Percentiles rank a stretch among this genome's conserved stretches.
Evolutionary conservation across 2,797 vertebrate species (phyloP).

Genomic region (Fundulus diaphanus): DNA sequence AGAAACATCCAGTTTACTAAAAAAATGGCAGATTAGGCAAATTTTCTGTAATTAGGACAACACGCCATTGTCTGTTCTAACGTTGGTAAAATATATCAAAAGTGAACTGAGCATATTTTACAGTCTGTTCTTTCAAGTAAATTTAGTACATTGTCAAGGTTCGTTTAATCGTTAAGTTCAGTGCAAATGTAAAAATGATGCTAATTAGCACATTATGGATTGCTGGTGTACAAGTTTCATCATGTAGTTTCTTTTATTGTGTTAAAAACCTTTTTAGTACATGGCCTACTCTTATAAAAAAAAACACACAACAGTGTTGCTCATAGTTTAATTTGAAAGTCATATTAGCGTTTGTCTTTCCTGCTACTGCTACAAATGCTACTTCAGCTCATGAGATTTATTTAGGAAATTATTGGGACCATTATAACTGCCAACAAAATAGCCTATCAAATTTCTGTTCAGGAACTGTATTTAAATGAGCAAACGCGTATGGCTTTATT

Average conservation of each 20-base stretch:
- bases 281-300: not conserved
- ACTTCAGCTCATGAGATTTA: not conserved
- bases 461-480: too few relatives aligned
- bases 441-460: not conserved
- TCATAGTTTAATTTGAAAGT: not conserved
- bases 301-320: not conserved
- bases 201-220: not conserved
- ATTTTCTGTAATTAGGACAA: not conserved
- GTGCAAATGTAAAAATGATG: not conserved
- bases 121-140: not conserved
- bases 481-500: not conserved
- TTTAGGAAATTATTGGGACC: not conserved
- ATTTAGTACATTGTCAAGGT: not conserved
- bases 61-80: too few relatives aligned
- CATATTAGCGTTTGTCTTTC: not conserved
- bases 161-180: not conserved
- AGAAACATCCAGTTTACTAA: not conserved
- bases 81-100: not conserved
- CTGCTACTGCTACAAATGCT: not conserved
- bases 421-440: not conserved
- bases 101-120: not conserved
- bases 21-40: not conserved
- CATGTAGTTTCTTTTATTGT: not conserved
- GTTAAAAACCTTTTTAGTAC: not conserved
- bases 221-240: not conserved